Conservation (phyloP, 1,140 invertebrate genomes). For the Lepidurus arcticus region DNA sequence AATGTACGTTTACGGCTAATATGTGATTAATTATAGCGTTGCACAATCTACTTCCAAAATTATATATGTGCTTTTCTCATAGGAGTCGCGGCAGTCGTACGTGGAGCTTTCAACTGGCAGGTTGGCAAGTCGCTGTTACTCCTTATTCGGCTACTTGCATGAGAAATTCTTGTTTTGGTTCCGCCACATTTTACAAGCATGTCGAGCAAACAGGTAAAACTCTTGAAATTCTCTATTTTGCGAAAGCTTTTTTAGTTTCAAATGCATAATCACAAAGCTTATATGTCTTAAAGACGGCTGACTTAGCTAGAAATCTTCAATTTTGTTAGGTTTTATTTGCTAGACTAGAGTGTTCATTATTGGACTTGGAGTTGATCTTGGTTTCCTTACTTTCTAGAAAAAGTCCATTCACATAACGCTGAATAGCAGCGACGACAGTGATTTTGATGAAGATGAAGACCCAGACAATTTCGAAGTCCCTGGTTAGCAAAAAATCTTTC, state of each 20-base stretch:
- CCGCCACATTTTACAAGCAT: slow-evolving; percentile 21
- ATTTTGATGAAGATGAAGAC: slow-evolving; percentile 30
- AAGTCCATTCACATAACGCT: neutral
- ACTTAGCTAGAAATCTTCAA: too few species aligned
- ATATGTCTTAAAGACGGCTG: neutral
- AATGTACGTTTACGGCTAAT: too few species aligned
- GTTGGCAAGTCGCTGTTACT: neutral
- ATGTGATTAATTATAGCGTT: too few species aligned
- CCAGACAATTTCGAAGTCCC: slow-evolving; percentile 31
- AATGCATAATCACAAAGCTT: neutral
- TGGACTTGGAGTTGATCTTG: too few species aligned
- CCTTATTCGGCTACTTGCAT: neutral
- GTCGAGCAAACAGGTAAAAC: slow-evolving; percentile 18
- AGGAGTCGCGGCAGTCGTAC: neutral
- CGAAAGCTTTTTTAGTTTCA: neutral
- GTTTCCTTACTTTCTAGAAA: neutral
- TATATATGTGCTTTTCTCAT: neutral
- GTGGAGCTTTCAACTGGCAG: neutral
- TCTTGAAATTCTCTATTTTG: neutral
- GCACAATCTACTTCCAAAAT: too few species aligned
- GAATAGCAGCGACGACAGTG: slow-evolving; percentile 26
- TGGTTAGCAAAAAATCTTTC: slow-evolving; percentile 24
- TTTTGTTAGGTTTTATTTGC: too few species aligned
- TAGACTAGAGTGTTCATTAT: too few species aligned
- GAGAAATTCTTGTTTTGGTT: slow-evolving; percentile 8